Base-by-base conservation (phyloP, 2,113 vertebrate species). In the Lasiurus borealis region DNA sequence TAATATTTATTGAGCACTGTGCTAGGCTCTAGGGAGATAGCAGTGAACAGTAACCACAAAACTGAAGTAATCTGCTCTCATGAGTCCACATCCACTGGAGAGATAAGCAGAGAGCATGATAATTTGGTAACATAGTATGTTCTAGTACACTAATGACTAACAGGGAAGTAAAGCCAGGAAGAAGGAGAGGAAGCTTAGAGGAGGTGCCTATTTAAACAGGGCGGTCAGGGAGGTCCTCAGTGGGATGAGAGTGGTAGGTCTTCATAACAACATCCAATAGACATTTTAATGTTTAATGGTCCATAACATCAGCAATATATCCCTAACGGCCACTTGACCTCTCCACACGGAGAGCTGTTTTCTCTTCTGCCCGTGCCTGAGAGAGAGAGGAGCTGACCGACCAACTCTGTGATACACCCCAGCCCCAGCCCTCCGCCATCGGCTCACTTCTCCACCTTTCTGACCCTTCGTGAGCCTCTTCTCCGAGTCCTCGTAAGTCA, bases 381-480 rank as follows among this genome's bases (percentile, higher is more conserved):
- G 48, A 44, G 21, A 27, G 57, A 69, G 11, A 40, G 25, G 4
- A 15, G 64, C 14, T 27, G 34, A 71, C 7, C 6, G 19, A 21
- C 18, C 12, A 19, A 27, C 52, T 36, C 29, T 9, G 9, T 36
- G 13, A 5, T 2, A 3, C 46, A 15, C 66, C 54, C 50, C 29
- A n/a, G 25, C 4, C 36, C 31, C 50, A n/a, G 16, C n/a, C 64
- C 34, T 69, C 59, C 66, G 13, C 36, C 1, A 71, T 16, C 48
- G 5, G 6, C 19, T 83, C 54, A 5, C 14, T 3, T 62, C 31
- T 62, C 50, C 12, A 27, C 31, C 19, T 81, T 46, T 48, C 84
- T 86, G 36, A 36, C 40, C 62, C 73, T 92, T 76, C 78, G 31
- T 88, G 59, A 31, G 15, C 75, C 11, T 92, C 84, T 69, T 52